These are phyloP conservation scores for Eupsilia transversa DNA, from an alignment of 2,888 invertebrate species.

Conservation along the genomic window DNA sequence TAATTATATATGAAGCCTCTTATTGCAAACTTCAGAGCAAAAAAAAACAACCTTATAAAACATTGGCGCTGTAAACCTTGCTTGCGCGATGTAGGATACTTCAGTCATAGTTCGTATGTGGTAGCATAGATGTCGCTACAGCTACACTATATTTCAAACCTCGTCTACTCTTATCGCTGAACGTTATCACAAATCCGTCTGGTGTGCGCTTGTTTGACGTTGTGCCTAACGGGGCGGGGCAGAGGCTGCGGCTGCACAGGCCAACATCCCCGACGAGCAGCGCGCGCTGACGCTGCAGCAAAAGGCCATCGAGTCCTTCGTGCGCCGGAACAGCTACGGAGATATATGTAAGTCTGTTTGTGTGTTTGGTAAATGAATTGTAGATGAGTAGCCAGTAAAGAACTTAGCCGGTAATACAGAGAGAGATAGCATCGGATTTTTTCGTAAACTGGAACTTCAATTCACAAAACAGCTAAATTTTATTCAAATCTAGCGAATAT, in stretches of 20 bases:
- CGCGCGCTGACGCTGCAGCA: constrained; percentile 88
- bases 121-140: constrained; percentile 1
- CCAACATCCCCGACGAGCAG: constrained; percentile 91
- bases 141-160: neutral
- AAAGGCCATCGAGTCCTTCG: constrained; percentile 92
- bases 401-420: neutral
- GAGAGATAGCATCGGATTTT: neutral
- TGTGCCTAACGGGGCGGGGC: constrained; percentile 81
- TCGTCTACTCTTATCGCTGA: neutral
- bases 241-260: constrained; percentile 79
- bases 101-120: neutral
- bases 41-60: neutral
- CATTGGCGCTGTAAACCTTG: neutral
- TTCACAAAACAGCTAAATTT: neutral
- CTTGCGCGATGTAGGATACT: neutral
- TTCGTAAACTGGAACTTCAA: neutral
- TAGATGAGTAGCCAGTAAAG: neutral
- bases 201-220: constrained; percentile 71
- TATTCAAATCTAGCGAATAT: neutral
- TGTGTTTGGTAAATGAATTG: constrained; percentile 13
- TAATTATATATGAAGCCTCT: neutral
- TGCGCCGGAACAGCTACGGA: constrained; percentile 93
- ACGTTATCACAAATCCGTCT: constrained; percentile 56
- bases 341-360: constrained; percentile 91
- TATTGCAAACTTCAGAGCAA: neutral